Evolutionary conservation across 1,140 invertebrate species (phyloP).

Genomic region (Drosophila takahashii): DNA sequence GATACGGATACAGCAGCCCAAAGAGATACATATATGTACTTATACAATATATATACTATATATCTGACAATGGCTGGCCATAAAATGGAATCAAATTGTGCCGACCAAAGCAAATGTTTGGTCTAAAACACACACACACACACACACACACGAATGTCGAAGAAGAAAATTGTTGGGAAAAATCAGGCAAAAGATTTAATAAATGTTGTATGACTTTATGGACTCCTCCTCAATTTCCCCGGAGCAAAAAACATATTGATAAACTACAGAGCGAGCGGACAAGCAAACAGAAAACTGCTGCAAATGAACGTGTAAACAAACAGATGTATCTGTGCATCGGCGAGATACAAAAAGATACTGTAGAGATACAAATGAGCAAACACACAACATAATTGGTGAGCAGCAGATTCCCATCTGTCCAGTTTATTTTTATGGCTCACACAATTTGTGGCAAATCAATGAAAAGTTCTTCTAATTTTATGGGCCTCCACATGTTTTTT

Average conservation of each 20-base stretch:
- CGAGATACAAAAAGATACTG: slow-evolving; percentile 2
- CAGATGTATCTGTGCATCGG: slow-evolving; percentile 49
- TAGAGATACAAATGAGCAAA: slow-evolving; percentile 64
- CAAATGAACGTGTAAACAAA: slow-evolving; percentile 58
- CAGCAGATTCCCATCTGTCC: slow-evolving; percentile 10
- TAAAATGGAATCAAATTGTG: slow-evolving; percentile 77
- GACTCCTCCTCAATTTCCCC: slow-evolving; percentile 4
- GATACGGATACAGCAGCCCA: slow-evolving; percentile 19
- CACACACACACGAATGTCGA: too few relatives aligned
- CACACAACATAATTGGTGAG: slow-evolving; percentile 57
- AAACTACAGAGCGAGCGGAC: slow-evolving; percentile 21
- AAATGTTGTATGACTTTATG: slow-evolving; percentile 52
- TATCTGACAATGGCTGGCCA: slow-evolving; percentile 59
- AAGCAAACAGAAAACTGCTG: slow-evolving; percentile 3
- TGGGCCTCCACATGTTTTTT: slow-evolving; percentile 59
- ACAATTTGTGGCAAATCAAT: slow-evolving; percentile 82
- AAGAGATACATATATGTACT: slow-evolving; percentile 16
- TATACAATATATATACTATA: slow-evolving; percentile 13
- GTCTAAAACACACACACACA: slow-evolving; percentile 39
- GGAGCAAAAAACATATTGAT: slow-evolving; percentile 46
- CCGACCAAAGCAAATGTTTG: slow-evolving; percentile 67
- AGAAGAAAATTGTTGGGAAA: slow-evolving; percentile 28
- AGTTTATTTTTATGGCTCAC: slow-evolving; percentile 72
- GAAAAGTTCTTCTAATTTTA: slow-evolving; percentile 59
- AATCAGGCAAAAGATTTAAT: slow-evolving; percentile 52